These are phyloP conservation scores for Aromia moschata DNA, from an alignment of 2,888 invertebrate species.

Conservation along the genomic window DNA sequence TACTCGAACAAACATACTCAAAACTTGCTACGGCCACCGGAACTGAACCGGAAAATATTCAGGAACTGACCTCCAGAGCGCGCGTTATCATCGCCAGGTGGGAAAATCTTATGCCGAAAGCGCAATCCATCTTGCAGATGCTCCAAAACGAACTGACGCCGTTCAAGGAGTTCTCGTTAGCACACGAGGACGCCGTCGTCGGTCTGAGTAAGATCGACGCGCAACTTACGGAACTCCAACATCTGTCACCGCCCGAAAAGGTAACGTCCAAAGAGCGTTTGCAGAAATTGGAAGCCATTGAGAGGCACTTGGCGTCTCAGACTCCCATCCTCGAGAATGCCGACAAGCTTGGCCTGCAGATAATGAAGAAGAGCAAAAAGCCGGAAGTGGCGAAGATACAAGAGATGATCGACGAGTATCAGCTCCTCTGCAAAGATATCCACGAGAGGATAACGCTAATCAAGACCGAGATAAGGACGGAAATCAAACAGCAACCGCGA, in stretches of 20 bases:
- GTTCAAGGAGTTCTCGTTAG: slow-evolving; percentile 74
- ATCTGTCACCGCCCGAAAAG: slow-evolving; percentile 65
- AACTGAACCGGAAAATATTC: slow-evolving; percentile 75
- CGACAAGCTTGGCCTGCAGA: slow-evolving; percentile 69
- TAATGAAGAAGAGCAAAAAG: slow-evolving; percentile 68
- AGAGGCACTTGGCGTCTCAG: slow-evolving; percentile 67
- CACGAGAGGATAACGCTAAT: slow-evolving; percentile 65
- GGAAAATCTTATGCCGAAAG: slow-evolving; percentile 71
- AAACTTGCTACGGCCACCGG: slow-evolving; percentile 74
- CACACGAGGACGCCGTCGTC: slow-evolving; percentile 77
- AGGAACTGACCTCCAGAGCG: slow-evolving; percentile 69
- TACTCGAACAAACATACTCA: slow-evolving; percentile 75
- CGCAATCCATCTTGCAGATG: slow-evolving; percentile 68
- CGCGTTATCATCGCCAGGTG: slow-evolving; percentile 71
- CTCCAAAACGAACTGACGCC: slow-evolving; percentile 69
- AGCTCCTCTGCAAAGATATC: slow-evolving; percentile 71
- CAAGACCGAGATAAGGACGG: slow-evolving; percentile 60
- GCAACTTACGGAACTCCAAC: slow-evolving; percentile 74
- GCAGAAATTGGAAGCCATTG: slow-evolving; percentile 66
- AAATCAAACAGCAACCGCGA: slow-evolving; percentile 51
- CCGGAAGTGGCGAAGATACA: slow-evolving; percentile 68
- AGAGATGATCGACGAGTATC: slow-evolving; percentile 73
- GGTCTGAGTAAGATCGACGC: slow-evolving; percentile 78
- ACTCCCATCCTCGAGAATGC: slow-evolving; percentile 67
- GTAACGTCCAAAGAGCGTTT: slow-evolving; percentile 60